Evolutionary conservation across 1,140 invertebrate species (phyloP).

Genomic region (Papilio polytes): DNA sequence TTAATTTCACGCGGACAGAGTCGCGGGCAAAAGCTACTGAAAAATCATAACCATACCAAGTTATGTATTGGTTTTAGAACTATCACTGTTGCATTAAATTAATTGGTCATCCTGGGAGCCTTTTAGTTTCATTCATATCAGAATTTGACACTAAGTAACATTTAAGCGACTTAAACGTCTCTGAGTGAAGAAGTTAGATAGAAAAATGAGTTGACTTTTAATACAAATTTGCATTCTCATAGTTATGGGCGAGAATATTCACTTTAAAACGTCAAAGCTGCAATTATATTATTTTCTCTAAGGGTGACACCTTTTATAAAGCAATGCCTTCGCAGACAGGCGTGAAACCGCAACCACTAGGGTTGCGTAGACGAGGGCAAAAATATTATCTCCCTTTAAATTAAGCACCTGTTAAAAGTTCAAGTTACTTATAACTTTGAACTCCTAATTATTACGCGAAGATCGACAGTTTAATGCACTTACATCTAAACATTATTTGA

Average conservation of each 20-base stretch:
- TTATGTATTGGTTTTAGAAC: no score
- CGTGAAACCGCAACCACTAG: conserved; percentile 25
- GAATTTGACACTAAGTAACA: no score
- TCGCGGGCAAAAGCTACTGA: no score
- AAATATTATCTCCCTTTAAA: neutral
- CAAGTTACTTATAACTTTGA: neutral
- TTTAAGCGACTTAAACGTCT: no score
- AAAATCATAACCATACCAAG: no score
- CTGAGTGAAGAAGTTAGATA: neutral
- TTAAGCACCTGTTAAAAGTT: conserved; percentile 6
- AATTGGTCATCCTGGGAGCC: no score
- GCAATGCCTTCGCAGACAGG: neutral
- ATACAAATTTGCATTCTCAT: neutral
- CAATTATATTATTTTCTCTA: conserved; percentile 2
- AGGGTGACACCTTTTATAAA: conserved; percentile 1
- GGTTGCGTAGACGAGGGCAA: neutral
- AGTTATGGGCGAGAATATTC: neutral
- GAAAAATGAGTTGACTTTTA: neutral
- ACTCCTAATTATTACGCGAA: no score
- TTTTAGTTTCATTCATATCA: no score
- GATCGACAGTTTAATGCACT: no score
- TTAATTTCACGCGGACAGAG: no score
- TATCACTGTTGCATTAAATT: no score
- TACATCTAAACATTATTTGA: no score
- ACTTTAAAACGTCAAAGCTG: neutral